phyloP scores from a whole-genome alignment of 2,797 vertebrate species.

The Cercopithecus petaurista region DNA sequence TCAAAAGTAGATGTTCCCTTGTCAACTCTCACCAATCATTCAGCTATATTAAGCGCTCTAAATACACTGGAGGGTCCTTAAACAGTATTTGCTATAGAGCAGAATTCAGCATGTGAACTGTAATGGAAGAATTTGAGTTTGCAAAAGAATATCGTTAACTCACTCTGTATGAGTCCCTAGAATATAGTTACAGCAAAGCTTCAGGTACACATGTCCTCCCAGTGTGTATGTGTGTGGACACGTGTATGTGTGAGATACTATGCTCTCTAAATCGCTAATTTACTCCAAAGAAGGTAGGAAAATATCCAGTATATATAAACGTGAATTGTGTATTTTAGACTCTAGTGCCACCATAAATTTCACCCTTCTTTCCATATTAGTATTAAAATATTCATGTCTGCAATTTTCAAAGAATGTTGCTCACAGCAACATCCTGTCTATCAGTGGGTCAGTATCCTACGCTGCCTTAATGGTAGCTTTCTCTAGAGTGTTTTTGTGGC shows the following conservation, averaged over 20 bases:
- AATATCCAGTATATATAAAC: neutral
- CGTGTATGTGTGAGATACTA: neutral
- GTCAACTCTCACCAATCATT: neutral
- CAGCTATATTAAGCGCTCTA: neutral
- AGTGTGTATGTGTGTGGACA: neutral
- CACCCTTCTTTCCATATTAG: neutral
- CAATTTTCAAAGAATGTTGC: neutral
- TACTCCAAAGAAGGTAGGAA: neutral
- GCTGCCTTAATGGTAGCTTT: neutral
- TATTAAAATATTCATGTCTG: constrained; percentile 44
- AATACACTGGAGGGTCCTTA: neutral
- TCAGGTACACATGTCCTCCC: neutral
- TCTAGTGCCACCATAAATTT: neutral
- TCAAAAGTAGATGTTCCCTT: neutral
- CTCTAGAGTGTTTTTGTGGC: neutral
- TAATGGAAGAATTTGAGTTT: neutral
- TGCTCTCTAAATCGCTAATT: neutral
- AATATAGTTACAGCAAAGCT: neutral
- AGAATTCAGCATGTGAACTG: neutral
- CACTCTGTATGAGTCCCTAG: neutral
- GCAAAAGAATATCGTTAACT: neutral
- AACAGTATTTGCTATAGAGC: neutral
- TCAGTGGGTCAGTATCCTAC: neutral
- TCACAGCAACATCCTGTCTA: neutral
- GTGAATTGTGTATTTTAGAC: neutral